Evolutionary conservation across 2,797 vertebrate genomes (phyloP), one percentile per base, ranked within the genome.

Genomic region (Clarias fuscus): DNA sequence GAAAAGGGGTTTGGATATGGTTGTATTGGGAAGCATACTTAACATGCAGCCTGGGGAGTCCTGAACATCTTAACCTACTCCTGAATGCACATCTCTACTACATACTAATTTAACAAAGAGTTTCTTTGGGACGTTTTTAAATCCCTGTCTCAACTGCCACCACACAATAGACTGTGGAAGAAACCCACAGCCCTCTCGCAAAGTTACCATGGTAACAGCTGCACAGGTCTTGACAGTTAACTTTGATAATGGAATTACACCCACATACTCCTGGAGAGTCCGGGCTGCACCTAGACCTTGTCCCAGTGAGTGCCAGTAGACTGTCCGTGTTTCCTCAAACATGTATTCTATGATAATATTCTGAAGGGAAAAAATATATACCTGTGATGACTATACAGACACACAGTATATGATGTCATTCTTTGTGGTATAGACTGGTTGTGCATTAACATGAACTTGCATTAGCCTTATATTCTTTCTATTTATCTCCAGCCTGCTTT

Each of bases 341-440:
- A 37, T 40, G n/a, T 15, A 82, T 81, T 67, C 33, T 15, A n/a
- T 86, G 82, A 73, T 81, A 67, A 62, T 88, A 14, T 15, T 61
- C 33, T 53, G 62, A 27, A 64, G 64, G 11, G 40, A 68, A 48
- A 62, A 80, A 84, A 70, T 68, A 33, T 68, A 33, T 48, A 37
- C 76, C 48, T 78, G 27, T 58, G 59, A 72, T 72, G 8, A 62
- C 0, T 85, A 13, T 7, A 67, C 59, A 56, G 48, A 56, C 15
- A 15, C 18, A 18, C 18, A 20, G 48, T 48, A 11, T 20, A 1
- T 59, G 4, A 64, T 64, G 62, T 24, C 61, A 64, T 64, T 65
- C 24, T 65, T 65, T 2, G 0, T 65, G 1, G 64, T 65, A 13
- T 65, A 5, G 64, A n/a, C 24, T 14, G 11, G 27, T 27, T 65